Percentiles rank a stretch among this genome's conserved stretches.
These are phyloP conservation scores for Herpailurus yagouaroundi DNA, from an alignment of 2,113 vertebrate species.

Conservation along the genomic window DNA sequence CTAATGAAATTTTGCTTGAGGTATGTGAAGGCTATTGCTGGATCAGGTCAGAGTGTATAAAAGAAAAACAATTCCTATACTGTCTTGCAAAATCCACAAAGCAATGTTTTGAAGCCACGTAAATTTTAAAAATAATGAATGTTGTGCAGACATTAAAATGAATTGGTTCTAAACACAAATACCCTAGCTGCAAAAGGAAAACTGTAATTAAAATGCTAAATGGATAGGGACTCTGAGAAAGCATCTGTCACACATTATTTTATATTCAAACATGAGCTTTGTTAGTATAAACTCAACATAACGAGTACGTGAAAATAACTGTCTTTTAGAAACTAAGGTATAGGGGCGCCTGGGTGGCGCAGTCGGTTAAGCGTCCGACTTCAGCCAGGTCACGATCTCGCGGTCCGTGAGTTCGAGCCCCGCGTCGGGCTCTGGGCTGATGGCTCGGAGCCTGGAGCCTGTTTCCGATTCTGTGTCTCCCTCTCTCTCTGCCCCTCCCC, in stretches of 20 bases:
- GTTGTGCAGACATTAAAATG: constrained; percentile 29
- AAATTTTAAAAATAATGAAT: constrained; percentile 18
- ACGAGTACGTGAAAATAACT: constrained; percentile 43
- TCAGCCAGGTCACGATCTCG: too few species aligned
- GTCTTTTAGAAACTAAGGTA: constrained; percentile 3
- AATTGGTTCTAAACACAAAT: background rate
- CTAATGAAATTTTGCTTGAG: constrained; percentile 16
- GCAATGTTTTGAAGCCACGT: background rate
- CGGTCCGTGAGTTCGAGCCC: too few species aligned
- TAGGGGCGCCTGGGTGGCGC: too few species aligned
- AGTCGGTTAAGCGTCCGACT: too few species aligned
- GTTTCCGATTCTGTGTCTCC: too few species aligned
- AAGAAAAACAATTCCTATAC: constrained; percentile 5
- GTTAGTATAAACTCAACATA: constrained; percentile 56
- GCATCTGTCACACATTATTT: constrained; percentile 39
- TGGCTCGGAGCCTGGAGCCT: too few species aligned
- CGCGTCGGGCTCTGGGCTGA: too few species aligned
- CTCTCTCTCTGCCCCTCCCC: too few species aligned
- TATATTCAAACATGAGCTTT: constrained; percentile 31
- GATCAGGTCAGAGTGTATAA: constrained; percentile 35
- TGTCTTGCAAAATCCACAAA: background rate
- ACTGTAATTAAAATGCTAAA: constrained; percentile 55
- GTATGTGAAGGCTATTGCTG: constrained; percentile 32
- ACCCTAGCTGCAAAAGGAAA: constrained; percentile 18
- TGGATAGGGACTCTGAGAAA: constrained; percentile 19